Percentiles rank a stretch among this genome's conserved stretches.
Evolutionary conservation across 1,140 invertebrate genomes (phyloP).

Genomic region (Pissodes strobi): DNA sequence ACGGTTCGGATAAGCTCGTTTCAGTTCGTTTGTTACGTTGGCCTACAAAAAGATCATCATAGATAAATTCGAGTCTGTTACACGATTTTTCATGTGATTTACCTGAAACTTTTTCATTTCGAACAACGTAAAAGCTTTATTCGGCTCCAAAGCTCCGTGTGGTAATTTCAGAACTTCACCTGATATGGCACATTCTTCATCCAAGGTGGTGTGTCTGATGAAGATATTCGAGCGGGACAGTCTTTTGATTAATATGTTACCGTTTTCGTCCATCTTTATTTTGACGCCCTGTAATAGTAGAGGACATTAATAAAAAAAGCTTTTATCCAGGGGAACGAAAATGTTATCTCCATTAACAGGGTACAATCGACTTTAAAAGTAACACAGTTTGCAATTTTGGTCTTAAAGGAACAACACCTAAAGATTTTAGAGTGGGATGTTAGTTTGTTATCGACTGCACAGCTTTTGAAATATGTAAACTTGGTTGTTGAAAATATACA

Average conservation of each 20-base stretch:
- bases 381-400: too few relatives aligned
- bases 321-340: too few relatives aligned
- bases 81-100: too few relatives aligned
- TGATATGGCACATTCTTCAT: constrained; percentile 85
- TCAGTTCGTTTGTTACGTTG: constrained; percentile 83
- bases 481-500: too few relatives aligned
- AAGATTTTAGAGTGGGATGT: too few relatives aligned
- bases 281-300: constrained; percentile 72
- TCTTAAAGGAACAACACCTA: too few relatives aligned
- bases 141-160: constrained; percentile 80
- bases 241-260: constrained; percentile 89
- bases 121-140: constrained; percentile 87
- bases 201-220: constrained; percentile 76
- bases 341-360: too few relatives aligned
- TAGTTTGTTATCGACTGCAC: too few relatives aligned
- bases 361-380: not conserved
- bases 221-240: constrained; percentile 87
- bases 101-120: constrained; percentile 96
- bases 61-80: not conserved
- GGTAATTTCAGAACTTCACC: constrained; percentile 82
- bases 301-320: too few relatives aligned
- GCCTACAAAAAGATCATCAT: not conserved
- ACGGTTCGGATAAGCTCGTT: constrained; percentile 84
- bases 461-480: too few relatives aligned
- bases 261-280: constrained; percentile 92